Evolutionary conservation across 2,797 vertebrate species (phyloP), one percentile per base, ranked within the genome.

Genomic region (Dryobates pubescens): DNA sequence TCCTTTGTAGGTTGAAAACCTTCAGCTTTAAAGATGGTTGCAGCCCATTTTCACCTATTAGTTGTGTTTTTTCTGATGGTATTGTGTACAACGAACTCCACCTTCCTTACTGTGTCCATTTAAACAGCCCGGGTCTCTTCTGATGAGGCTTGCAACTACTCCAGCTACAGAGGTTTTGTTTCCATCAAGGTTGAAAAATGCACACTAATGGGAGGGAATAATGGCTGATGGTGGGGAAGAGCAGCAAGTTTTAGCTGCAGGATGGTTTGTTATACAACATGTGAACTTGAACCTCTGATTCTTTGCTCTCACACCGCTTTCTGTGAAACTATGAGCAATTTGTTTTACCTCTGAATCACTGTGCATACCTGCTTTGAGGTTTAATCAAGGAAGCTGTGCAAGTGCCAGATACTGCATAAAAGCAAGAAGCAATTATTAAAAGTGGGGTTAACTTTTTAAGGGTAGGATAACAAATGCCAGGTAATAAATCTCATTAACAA

Each of bases 381-480:
- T 95, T 95, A 95, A 95, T 95, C 93, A 95, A 88, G 91, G 79
- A 94, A 95, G 69, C 59, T 88, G 62, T 88, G 53, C 0, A 5
- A 91, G 70, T 94, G 89, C 87, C 89, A 95, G 73, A 87, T 86
- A 90, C 34, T 24, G 43, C 85, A 93, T 87, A 93, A 95, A 94
- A 91, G 76, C 70, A 92, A 83, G 59, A 94, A 32, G 76, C 82
- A 94, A 95, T 94, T 95, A 94, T 92, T 94, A 95, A 93, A 95
- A 95, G 82, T 94, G 90, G 68, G 87, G 56, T 94, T 93, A 92
- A 89, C 91, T 95, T 96, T 95, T 93, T 93, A 89, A 94, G 94
- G 78, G 41, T 89, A 92, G 32, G 32, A 68, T 87, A 82, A 82
- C 84, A 95, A 89, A 94, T 93, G 86, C 32, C 75, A 56, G 56